phyloP scores from a whole-genome alignment of 2,113 vertebrate genomes.

The Gasterosteus aculeatus region DNA sequence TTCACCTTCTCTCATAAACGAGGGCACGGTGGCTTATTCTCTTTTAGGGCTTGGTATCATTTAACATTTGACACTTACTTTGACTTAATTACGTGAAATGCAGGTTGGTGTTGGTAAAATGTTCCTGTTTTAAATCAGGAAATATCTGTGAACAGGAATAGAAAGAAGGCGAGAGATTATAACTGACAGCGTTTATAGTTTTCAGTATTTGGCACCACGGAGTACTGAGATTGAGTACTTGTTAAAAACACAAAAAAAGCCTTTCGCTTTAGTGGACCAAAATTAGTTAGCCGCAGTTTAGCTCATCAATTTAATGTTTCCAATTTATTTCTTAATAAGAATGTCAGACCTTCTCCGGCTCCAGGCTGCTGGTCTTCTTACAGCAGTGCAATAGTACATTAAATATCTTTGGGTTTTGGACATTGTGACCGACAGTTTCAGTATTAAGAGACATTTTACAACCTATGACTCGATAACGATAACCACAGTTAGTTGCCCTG shows the following conservation, averaged over 20 bases:
- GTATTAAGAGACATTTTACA: background rate
- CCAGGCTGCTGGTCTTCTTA: conserved; percentile 1
- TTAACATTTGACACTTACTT: background rate
- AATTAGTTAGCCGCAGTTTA: no score
- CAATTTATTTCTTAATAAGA: background rate
- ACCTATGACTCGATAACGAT: background rate
- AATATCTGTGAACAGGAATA: background rate
- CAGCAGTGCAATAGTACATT: background rate
- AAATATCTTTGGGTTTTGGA: background rate
- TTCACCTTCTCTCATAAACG: background rate
- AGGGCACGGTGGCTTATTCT: background rate
- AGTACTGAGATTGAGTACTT: no score
- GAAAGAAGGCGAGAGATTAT: background rate
- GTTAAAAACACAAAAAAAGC: no score
- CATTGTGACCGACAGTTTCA: background rate
- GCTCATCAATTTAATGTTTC: background rate
- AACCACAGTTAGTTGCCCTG: no score
- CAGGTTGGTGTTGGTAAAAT: background rate
- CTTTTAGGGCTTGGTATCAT: background rate
- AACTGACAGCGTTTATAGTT: background rate
- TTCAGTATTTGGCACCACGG: background rate
- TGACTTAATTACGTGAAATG: background rate
- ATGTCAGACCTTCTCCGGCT: background rate
- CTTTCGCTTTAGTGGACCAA: background rate
- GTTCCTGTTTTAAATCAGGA: no score